Percentiles rank a stretch among this genome's conserved stretches.
phyloP scores from a whole-genome alignment of 2,797 vertebrate genomes.

The Cephalopachus bancanus region DNA sequence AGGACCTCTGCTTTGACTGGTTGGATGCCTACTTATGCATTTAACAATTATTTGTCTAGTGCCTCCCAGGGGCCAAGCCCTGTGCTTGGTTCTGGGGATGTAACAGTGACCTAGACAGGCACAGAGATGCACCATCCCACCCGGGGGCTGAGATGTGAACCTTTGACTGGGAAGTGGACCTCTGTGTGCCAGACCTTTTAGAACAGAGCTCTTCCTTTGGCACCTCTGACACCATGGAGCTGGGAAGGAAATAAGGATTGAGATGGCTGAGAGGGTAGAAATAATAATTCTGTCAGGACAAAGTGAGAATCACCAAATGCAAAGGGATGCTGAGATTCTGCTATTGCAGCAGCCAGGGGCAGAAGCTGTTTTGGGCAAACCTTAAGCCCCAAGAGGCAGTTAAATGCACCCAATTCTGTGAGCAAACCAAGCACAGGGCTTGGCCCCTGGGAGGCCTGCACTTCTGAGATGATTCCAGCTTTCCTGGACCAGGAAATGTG shows the following conservation, averaged over 20 bases:
- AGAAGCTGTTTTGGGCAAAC: not conserved
- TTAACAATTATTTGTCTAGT: not conserved
- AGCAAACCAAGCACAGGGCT: not conserved
- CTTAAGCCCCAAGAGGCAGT: not conserved
- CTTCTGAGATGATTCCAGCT: not conserved
- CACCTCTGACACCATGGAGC: not conserved
- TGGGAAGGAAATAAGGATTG: not conserved
- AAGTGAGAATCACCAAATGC: not conserved
- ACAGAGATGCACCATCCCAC: too few relatives aligned
- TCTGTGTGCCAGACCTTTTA: not conserved
- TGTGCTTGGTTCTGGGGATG: not conserved
- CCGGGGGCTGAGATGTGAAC: not conserved
- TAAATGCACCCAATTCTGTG: not conserved
- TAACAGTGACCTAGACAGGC: not conserved
- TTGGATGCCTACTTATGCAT: not conserved
- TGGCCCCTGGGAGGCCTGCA: too few relatives aligned
- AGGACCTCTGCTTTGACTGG: not conserved
- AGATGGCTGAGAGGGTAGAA: not conserved
- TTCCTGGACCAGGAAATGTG: not conserved
- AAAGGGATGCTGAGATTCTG: rapidly evolving
- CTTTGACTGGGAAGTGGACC: not conserved
- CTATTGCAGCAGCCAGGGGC: rapidly evolving
- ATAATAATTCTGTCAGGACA: not conserved
- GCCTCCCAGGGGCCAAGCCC: not conserved
- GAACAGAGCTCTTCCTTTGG: not conserved